A percentile compares a stretch with the other conserved stretches of the same genome.
Evolutionary conservation across 1,140 invertebrate species (phyloP).

Genomic region (Oedothorax gibbosus): DNA sequence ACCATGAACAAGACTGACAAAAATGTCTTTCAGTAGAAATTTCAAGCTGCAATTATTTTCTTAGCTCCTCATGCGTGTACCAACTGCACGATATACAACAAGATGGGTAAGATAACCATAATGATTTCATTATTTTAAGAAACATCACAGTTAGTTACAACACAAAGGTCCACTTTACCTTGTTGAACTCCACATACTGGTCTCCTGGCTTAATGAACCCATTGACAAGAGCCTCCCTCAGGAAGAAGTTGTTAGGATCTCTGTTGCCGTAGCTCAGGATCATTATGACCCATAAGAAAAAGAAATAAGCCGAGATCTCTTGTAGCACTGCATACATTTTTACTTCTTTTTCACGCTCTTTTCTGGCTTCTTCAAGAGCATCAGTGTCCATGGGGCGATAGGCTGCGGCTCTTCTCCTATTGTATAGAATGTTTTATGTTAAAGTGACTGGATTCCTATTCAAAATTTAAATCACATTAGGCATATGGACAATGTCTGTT

Average conservation of each 20-base stretch:
- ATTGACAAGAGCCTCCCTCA: constrained; percentile 68
- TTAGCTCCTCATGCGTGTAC: too few relatives aligned
- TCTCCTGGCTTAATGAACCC: constrained; percentile 66
- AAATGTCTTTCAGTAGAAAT: too few relatives aligned
- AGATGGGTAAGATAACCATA: too few relatives aligned
- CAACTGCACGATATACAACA: too few relatives aligned
- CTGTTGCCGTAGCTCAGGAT: constrained; percentile 70
- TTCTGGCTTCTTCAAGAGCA: constrained; percentile 46
- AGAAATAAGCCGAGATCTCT: constrained; percentile 70
- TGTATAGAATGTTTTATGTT: not conserved
- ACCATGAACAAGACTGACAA: too few relatives aligned
- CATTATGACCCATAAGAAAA: constrained; percentile 72
- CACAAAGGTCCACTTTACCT: constrained; percentile 33
- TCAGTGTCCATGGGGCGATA: constrained; percentile 55
- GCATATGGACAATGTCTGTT: too few relatives aligned
- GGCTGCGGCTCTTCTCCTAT: not conserved
- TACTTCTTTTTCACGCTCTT: constrained; percentile 68
- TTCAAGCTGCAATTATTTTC: too few relatives aligned
- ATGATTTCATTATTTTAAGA: too few relatives aligned
- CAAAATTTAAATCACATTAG: too few relatives aligned
- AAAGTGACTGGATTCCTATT: too few relatives aligned
- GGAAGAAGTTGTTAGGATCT: constrained; percentile 67
- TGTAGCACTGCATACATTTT: constrained; percentile 70
- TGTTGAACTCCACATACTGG: constrained; percentile 49
- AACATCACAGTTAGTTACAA: too few relatives aligned